These are phyloP conservation scores for Oryzias celebensis DNA, from an alignment of 2,113 vertebrate species.

Conservation along the genomic window DNA sequence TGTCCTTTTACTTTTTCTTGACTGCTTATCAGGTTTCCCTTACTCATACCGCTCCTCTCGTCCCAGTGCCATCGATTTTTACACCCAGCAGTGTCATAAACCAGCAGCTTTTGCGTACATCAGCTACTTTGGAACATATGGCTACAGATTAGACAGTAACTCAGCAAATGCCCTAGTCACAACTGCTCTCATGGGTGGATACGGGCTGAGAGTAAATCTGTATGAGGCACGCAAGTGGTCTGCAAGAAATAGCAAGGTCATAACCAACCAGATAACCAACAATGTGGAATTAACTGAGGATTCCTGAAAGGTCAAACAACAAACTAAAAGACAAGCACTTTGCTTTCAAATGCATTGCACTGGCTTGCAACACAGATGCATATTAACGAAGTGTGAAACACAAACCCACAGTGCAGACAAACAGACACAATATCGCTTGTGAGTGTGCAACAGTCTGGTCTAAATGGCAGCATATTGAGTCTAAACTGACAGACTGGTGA, in stretches of 20 bases:
- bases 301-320: slow-evolving; percentile 52
- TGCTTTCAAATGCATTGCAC: not conserved
- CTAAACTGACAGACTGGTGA: slow-evolving; percentile 45
- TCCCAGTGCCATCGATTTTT: slow-evolving; percentile 33
- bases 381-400: slow-evolving; percentile 5
- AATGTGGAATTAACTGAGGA: slow-evolving; percentile 7
- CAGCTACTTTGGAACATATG: slow-evolving; percentile 32
- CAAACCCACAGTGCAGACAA: not conserved
- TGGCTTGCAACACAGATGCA: slow-evolving; percentile 11
- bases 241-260: too few relatives aligned
- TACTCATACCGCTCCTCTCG: not conserved
- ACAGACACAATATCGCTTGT: slow-evolving; percentile 20
- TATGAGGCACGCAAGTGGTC: too few relatives aligned
- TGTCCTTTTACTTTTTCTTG: not conserved
- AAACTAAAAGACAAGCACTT: slow-evolving; percentile 3
- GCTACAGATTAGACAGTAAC: slow-evolving; percentile 30
- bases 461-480: slow-evolving; percentile 39
- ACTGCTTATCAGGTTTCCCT: not conserved
- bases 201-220: too few relatives aligned
- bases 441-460: slow-evolving; percentile 15
- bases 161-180: slow-evolving; percentile 37
- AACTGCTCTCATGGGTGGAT: not conserved
- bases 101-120: slow-evolving; percentile 27
- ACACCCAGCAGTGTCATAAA: slow-evolving; percentile 31
- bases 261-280: slow-evolving; percentile 3